Evolutionary conservation across 2,113 vertebrate species (phyloP), one percentile per base, ranked within the genome.

Genomic region (Telmatochromis bifrenatus): DNA sequence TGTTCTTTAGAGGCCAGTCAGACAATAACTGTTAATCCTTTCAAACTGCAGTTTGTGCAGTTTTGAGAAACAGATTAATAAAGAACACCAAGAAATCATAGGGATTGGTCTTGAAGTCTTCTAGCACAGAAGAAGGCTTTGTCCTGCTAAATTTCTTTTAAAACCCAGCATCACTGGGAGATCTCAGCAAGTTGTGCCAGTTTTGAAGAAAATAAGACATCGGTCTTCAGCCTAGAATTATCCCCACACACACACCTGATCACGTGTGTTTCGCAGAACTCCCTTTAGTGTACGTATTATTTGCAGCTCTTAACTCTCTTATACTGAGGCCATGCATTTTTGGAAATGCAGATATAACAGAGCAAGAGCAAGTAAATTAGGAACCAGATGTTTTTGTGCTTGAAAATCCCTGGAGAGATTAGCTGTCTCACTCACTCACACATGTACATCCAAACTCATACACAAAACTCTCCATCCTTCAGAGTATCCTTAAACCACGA

Each of bases 311-410:
- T 77, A 77, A 77, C 70, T 77, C 4, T 17, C 42, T 81, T 19
- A 47, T 77, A 65, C 45, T 73, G 68, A 90, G 73, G 84, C 88
- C 86, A 90, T 93, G 86, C 88, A 58, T 87, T 83, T 62, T 84
- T 77, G 49, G 81, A 85, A 82, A 85, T 39, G 88, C 53, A 31
- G 81, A 53, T 88, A 56, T n/a, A 83, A 54, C 42, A 83, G 19
- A 85, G 86, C 39, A 70, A 75, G 84, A 90, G 56, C 68, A 56
- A 83, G n/a, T 31, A 33, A 47, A 47, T 68, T 3, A 75, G 47
- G 60, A 82, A 83, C 55, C 53, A 79, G 62, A 33, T 39, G 49
- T 19, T 84, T 85, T 92, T 94, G 85, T 93, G 84, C 85, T 92
- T 92, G 45, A 79, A 77, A 55, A 84, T 86, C 80, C 79, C 79